Conservation (phyloP, 1,140 invertebrate genomes). For the Drosophila serrata region DNA sequence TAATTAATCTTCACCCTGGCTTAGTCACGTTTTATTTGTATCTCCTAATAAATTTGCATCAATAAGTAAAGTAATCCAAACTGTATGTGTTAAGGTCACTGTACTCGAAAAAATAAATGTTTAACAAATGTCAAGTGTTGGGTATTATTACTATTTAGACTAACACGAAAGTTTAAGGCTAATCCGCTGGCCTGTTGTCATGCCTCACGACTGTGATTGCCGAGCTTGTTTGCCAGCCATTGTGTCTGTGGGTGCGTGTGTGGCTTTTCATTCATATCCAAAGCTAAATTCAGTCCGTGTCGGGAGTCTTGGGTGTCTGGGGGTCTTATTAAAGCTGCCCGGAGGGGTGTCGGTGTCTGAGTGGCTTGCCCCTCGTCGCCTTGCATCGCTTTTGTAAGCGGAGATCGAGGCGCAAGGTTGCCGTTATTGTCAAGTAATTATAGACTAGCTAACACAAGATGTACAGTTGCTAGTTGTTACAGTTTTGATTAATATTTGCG, state of each 20-base stretch:
- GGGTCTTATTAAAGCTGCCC: background rate
- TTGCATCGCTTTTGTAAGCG: constrained; percentile 48
- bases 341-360: constrained; percentile 9
- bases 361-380: constrained; percentile 19
- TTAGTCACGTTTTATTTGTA: background rate
- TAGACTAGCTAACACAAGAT: constrained; percentile 63
- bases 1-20: background rate
- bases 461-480: constrained; percentile 49
- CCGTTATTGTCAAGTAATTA: constrained; percentile 81
- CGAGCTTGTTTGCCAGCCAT: constrained; percentile 49
- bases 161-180: constrained; percentile 70
- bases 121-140: constrained; percentile 59
- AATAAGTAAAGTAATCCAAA: constrained; percentile 1
- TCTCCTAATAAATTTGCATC: background rate
- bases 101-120: constrained; percentile 20
- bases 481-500: constrained; percentile 33
- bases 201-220: constrained; percentile 65
- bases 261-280: constrained; percentile 69
- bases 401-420: constrained; percentile 79
- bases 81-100: constrained; percentile 1
- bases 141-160: constrained; percentile 29
- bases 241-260: constrained; percentile 43
- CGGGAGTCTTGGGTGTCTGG: constrained; percentile 14
- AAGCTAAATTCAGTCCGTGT: constrained; percentile 53
- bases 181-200: constrained; percentile 58